A percentile compares a stretch with the other conserved stretches of the same genome.
phyloP scores from a whole-genome alignment of 2,888 invertebrate genomes.

The Chrysopilus asiliformis region DNA sequence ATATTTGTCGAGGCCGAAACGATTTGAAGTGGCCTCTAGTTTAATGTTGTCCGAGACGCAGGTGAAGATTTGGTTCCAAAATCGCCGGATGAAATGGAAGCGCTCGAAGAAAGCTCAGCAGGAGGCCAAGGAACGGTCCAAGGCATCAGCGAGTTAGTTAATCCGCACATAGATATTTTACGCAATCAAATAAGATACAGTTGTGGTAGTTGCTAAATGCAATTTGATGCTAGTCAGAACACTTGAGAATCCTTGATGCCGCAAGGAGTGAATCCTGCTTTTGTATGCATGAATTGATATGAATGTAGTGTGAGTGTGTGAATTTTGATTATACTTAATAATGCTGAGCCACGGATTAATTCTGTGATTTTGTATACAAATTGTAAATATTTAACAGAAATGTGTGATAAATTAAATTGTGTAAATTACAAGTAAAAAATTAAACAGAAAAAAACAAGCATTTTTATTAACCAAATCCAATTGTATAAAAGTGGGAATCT shows the following conservation, averaged over 20 bases:
- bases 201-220: too few species aligned
- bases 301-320: too few species aligned
- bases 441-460: too few species aligned
- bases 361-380: slow-evolving; percentile 13
- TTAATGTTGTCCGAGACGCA: slow-evolving; percentile 95
- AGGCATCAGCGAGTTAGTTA: slow-evolving; percentile 13
- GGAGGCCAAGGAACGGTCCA: slow-evolving; percentile 51
- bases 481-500: too few species aligned
- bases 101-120: slow-evolving; percentile 91
- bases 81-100: slow-evolving; percentile 98
- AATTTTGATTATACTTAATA: too few species aligned
- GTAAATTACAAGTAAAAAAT: too few species aligned
- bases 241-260: not conserved
- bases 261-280: not conserved
- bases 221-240: slow-evolving; percentile 12
- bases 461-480: too few species aligned
- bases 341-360: not conserved
- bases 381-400: slow-evolving; percentile 11
- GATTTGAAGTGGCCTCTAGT: slow-evolving; percentile 97
- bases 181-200: too few species aligned
- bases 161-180: too few species aligned
- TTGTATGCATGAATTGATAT: too few species aligned
- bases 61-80: slow-evolving; percentile 99
- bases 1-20: slow-evolving; percentile 92
- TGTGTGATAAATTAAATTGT: too few species aligned